A percentile compares a stretch with the other conserved stretches of the same genome.
Evolutionary conservation across 2,888 invertebrate genomes (phyloP).

Genomic region (Aelia acuminata): DNA sequence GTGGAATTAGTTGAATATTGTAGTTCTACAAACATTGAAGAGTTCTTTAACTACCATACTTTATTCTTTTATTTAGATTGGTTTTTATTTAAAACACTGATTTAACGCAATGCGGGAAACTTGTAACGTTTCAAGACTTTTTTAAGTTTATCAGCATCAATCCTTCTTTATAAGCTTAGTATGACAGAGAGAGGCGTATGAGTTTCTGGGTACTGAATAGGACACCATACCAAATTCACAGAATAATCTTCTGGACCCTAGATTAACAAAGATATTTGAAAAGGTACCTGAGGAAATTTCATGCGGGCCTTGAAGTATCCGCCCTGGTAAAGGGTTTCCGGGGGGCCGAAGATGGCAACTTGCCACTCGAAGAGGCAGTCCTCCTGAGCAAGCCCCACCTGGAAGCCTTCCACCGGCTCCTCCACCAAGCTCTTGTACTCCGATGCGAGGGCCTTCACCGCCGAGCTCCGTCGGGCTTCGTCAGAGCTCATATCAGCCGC

Average conservation of each 20-base stretch:
- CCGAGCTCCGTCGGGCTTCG: slow-evolving; percentile 54
- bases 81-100: too few relatives aligned
- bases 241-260: neutral
- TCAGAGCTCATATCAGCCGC: slow-evolving; percentile 53
- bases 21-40: neutral
- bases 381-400: slow-evolving; percentile 61
- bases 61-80: too few relatives aligned
- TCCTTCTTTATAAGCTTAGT: too few relatives aligned
- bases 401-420: slow-evolving; percentile 64
- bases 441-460: slow-evolving; percentile 62
- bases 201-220: too few relatives aligned
- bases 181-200: too few relatives aligned
- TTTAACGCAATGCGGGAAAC: too few relatives aligned
- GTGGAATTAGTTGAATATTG: neutral
- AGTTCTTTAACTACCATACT: too few relatives aligned
- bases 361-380: slow-evolving; percentile 64
- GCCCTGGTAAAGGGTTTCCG: slow-evolving; percentile 64
- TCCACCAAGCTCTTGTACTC: slow-evolving; percentile 63
- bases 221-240: neutral
- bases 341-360: slow-evolving; percentile 64
- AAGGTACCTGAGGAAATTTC: slow-evolving; percentile 62
- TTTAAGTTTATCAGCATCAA: too few relatives aligned
- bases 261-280: neutral
- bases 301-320: slow-evolving; percentile 64
- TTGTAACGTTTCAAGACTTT: too few relatives aligned